Percentiles rank a stretch among this genome's conserved stretches.
phyloP scores from a whole-genome alignment of 2,888 invertebrate species.

The Reticulitermes lucifugus region DNA sequence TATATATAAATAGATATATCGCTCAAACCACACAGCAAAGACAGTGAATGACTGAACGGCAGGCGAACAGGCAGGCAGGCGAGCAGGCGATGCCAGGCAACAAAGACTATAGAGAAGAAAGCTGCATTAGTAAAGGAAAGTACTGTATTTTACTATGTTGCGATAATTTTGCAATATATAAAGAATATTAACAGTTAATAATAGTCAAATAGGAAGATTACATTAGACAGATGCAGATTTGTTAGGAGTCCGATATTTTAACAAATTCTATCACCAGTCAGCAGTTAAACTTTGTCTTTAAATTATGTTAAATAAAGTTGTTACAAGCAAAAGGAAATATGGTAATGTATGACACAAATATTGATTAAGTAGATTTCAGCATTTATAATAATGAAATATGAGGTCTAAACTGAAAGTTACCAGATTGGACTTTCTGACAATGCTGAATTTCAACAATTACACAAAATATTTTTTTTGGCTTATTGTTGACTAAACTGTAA shows the following conservation, averaged over 20 bases:
- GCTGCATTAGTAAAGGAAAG: conserved; percentile 37
- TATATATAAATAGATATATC: not conserved
- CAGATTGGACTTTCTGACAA: no score
- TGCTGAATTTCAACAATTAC: no score
- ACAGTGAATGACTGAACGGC: conserved; percentile 23
- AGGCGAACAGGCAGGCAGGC: conserved; percentile 26
- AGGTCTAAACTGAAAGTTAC: no score
- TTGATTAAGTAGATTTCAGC: no score
- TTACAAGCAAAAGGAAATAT: no score
- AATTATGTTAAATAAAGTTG: not conserved
- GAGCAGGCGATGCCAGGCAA: conserved; percentile 28
- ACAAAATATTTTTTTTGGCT: no score
- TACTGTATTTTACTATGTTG: conserved; percentile 6
- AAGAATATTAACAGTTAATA: conserved; percentile 9
- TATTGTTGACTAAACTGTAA: no score
- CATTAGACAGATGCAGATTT: not conserved
- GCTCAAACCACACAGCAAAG: conserved; percentile 32
- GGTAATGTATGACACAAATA: no score
- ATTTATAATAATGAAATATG: no score
- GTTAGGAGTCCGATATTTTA: not conserved
- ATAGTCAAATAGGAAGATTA: not conserved
- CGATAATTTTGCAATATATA: conserved; percentile 36
- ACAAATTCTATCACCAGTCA: not conserved
- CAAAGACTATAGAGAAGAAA: conserved; percentile 39
- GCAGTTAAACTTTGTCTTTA: not conserved